Evolutionary conservation across 2,113 vertebrate species (phyloP).

Genomic region (Etheostoma spectabile): DNA sequence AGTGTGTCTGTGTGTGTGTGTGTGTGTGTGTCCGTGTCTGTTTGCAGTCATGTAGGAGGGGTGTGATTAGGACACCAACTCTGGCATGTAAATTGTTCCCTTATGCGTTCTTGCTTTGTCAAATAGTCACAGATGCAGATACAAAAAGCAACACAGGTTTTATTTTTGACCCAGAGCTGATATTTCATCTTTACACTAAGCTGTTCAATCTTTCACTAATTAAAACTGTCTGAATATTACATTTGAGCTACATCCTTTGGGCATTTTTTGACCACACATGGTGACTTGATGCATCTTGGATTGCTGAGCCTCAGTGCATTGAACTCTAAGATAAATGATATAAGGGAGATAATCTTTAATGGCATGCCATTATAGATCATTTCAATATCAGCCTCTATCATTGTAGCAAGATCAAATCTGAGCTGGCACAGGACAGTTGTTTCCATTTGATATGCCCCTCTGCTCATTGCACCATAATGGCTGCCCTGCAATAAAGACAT

Average conservation of each 20-base stretch:
- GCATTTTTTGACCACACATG: conserved; percentile 30
- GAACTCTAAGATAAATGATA: conserved; percentile 76
- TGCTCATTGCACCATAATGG: conserved; percentile 66
- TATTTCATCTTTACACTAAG: background rate
- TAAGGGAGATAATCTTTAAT: conserved; percentile 75
- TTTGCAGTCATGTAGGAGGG: conserved; percentile 39
- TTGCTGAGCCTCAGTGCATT: conserved; percentile 58
- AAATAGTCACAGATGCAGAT: background rate
- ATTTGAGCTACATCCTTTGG: conserved; percentile 23
- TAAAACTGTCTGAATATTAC: conserved; percentile 37
- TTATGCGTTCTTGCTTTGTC: conserved; percentile 22
- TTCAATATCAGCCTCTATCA: conserved; percentile 69
- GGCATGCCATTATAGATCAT: conserved; percentile 72
- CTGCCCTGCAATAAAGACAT: conserved; percentile 67
- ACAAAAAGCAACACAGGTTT: background rate
- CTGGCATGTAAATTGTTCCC: conserved; percentile 39
- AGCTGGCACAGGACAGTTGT: conserved; percentile 79
- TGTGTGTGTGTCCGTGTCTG: conserved; percentile 5
- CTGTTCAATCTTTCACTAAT: conserved; percentile 18
- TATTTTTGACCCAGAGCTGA: conserved; percentile 4
- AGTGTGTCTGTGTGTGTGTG: background rate
- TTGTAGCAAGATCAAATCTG: conserved; percentile 69
- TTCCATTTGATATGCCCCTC: conserved; percentile 77
- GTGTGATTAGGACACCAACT: conserved; percentile 47
- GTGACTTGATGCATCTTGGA: conserved; percentile 61